Percentiles rank a stretch among this genome's conserved stretches.
phyloP scores from a whole-genome alignment of 2,888 invertebrate genomes.

The Cantharis rustica region DNA sequence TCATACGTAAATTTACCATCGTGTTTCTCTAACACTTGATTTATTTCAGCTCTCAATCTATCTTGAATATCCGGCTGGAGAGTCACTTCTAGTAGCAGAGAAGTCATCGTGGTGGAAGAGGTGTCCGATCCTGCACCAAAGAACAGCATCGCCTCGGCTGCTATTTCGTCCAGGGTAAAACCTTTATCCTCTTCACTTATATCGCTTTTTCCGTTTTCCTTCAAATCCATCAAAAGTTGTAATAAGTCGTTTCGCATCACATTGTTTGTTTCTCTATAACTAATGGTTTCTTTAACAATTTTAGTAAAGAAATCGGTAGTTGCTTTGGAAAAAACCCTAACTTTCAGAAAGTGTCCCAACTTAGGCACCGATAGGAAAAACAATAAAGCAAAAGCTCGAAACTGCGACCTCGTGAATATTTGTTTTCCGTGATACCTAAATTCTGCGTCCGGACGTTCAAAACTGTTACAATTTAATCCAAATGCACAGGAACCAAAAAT shows the following conservation, averaged over 20 bases:
- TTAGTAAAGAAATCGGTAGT: constrained; percentile 39
- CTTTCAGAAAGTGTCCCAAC: constrained; percentile 26
- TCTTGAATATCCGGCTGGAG: constrained; percentile 53
- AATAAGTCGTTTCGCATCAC: constrained; percentile 48
- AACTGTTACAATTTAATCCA: constrained; percentile 6
- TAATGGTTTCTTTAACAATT: constrained; percentile 38
- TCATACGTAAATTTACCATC: constrained; percentile 53
- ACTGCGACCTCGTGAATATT: neutral
- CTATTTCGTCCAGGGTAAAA: constrained; percentile 39
- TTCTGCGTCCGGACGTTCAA: neutral
- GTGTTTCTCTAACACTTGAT: constrained; percentile 41
- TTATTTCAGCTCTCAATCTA: constrained; percentile 53
- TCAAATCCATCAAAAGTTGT: constrained; percentile 46
- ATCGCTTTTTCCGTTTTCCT: constrained; percentile 21
- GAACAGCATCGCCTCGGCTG: constrained; percentile 55
- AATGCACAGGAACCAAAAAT: constrained; percentile 4
- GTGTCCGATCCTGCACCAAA: constrained; percentile 59
- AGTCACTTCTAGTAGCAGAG: constrained; percentile 53
- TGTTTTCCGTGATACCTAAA: neutral
- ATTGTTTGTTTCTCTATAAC: constrained; percentile 35
- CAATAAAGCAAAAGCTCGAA: neutral
- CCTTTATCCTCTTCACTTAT: constrained; percentile 7
- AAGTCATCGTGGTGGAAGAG: constrained; percentile 54
- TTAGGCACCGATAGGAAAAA: constrained; percentile 15
- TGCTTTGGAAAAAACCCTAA: constrained; percentile 33